These are phyloP conservation scores for Craseonycteris thonglongyai DNA, from an alignment of 2,113 vertebrate species.

Conservation along the genomic window DNA sequence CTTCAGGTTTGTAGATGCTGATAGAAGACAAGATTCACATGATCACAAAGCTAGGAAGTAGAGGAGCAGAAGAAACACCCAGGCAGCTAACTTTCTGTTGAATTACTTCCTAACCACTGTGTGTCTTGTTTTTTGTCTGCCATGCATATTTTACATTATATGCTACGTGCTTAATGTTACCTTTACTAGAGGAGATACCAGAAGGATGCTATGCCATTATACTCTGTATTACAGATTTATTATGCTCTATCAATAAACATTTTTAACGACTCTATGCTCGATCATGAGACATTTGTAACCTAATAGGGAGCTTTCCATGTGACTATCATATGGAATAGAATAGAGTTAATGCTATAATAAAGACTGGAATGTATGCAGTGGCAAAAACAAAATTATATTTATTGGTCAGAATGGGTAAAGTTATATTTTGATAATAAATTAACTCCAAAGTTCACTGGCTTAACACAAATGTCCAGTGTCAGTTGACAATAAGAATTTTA, in stretches of 20 bases:
- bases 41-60: neutral
- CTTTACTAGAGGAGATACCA: neutral
- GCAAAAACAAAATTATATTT: neutral
- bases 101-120: neutral
- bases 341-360: neutral
- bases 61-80: neutral
- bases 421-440: neutral
- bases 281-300: neutral
- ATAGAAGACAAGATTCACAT: neutral
- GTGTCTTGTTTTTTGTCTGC: neutral
- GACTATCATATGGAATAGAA: neutral
- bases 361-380: neutral
- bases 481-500: neutral
- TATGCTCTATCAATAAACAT: neutral
- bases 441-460: neutral
- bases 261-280: neutral
- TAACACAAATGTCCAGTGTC: neutral
- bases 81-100: neutral
- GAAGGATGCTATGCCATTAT: neutral
- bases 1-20: neutral
- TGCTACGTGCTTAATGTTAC: neutral
- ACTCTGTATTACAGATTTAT: neutral
- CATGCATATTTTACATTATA: neutral
- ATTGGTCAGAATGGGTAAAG: neutral
- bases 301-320: neutral